Conservation (phyloP, 2,888 invertebrate genomes). For the Chrysomela aeneicollis region DNA sequence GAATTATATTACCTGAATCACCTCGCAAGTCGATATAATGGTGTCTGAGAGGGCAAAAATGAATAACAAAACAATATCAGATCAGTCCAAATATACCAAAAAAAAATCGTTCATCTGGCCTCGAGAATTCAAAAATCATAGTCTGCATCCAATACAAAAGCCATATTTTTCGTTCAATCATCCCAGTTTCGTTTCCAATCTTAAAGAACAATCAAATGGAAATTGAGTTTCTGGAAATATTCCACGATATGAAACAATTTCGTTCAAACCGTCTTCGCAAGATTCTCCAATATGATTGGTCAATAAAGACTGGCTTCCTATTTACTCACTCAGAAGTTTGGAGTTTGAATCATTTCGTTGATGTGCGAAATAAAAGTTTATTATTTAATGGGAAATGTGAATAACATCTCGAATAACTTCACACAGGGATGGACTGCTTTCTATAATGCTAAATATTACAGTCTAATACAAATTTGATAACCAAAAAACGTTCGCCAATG, state of each 20-base stretch:
- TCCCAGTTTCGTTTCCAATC: background rate
- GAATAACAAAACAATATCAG: no score
- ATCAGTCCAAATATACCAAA: no score
- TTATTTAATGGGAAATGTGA: background rate
- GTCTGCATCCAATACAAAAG: no score
- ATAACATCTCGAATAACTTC: constrained; percentile 2
- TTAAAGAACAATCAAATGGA: background rate
- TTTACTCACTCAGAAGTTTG: background rate
- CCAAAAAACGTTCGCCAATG: no score
- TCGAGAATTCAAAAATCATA: no score
- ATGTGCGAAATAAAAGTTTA: constrained; percentile 2
- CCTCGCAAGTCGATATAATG: no score
- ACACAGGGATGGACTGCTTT: background rate
- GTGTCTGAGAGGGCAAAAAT: no score
- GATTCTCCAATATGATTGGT: background rate
- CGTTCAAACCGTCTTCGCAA: background rate
- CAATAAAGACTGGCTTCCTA: constrained; percentile 2
- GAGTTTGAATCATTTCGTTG: background rate
- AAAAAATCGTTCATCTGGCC: no score
- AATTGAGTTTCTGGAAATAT: background rate
- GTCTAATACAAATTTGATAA: no score
- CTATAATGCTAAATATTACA: no score
- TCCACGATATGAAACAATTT: background rate
- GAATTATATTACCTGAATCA: no score
- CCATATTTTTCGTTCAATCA: no score